phyloP scores from a whole-genome alignment of 2,113 vertebrate genomes.

The Chiloscyllium plagiosum region DNA sequence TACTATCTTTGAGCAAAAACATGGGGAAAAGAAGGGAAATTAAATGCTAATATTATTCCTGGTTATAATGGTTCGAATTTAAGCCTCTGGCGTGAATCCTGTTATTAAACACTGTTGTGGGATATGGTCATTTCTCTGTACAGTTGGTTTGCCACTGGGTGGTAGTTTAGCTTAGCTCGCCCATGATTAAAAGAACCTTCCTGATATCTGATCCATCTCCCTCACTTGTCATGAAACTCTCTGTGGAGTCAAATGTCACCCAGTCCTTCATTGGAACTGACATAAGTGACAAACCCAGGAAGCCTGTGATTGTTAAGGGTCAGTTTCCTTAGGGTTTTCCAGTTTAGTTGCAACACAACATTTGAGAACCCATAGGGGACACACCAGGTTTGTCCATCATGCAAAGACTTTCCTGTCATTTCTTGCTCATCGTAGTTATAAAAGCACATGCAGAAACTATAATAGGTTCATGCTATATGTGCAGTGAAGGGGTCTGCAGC shows the following conservation, averaged over 20 bases:
- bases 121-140: not conserved
- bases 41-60: not conserved
- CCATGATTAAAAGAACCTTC: not conserved
- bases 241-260: not conserved
- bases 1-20: not conserved
- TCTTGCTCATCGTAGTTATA: not conserved
- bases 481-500: no score
- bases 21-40: not conserved
- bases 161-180: not conserved
- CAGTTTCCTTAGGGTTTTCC: slow-evolving; percentile 15
- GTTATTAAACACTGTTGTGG: not conserved
- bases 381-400: not conserved
- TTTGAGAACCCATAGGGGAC: not conserved
- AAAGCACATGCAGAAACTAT: not conserved
- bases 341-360: not conserved
- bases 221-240: not conserved
- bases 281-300: not conserved
- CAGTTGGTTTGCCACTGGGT: not conserved
- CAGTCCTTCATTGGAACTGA: not conserved
- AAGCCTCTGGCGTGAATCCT: not conserved
- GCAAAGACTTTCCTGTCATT: not conserved
- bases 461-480: no score
- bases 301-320: not conserved
- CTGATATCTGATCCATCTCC: not conserved
- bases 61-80: not conserved